phyloP scores from a whole-genome alignment of 2,113 vertebrate species.

The Hyaena hyaena region DNA sequence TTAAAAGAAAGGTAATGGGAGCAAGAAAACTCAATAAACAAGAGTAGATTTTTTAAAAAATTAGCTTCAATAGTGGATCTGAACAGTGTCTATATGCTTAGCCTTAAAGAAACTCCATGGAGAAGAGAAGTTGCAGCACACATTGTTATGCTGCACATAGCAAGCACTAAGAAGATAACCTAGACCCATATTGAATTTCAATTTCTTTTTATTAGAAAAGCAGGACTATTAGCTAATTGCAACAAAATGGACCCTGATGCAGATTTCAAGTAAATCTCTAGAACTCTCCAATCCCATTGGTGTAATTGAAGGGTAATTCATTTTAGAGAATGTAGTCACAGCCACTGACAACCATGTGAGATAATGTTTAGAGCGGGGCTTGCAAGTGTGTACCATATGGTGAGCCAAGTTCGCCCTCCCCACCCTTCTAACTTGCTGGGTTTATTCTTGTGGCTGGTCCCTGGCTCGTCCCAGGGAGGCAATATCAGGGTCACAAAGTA shows the following conservation, averaged over 20 bases:
- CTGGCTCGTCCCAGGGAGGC: background rate
- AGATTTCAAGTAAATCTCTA: background rate
- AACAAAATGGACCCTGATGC: background rate
- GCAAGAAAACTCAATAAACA: background rate
- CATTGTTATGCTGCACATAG: background rate
- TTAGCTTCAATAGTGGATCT: background rate
- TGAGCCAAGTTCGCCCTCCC: background rate
- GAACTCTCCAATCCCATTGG: background rate
- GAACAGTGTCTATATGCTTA: background rate
- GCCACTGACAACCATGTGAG: background rate
- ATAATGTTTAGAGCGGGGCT: background rate
- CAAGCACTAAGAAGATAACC: background rate
- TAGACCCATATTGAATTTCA: background rate
- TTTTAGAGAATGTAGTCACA: background rate
- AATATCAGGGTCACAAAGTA: background rate
- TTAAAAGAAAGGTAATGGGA: background rate
- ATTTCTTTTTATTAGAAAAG: conserved; percentile 26
- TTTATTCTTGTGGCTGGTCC: background rate
- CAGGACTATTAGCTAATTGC: background rate
- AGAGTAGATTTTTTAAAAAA: background rate
- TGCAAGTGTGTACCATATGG: background rate
- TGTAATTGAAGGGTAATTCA: background rate
- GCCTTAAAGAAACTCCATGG: background rate
- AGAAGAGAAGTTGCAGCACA: background rate
- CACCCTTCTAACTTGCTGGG: background rate